Evolutionary conservation across 2,888 invertebrate genomes (phyloP).

Genomic region (Neoitamus cyanurus): DNA sequence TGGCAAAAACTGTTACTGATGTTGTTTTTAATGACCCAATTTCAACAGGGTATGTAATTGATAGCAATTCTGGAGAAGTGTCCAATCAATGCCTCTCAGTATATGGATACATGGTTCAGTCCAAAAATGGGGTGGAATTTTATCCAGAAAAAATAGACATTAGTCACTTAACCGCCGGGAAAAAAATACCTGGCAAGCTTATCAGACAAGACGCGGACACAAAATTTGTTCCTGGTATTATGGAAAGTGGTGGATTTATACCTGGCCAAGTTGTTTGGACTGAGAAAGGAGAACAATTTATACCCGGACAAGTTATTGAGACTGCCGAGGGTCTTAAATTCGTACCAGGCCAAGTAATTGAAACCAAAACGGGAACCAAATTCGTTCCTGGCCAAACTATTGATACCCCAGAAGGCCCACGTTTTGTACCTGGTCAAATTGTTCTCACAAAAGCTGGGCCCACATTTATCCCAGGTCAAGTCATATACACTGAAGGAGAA

Average conservation of each 20-base stretch:
- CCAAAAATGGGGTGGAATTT: slow-evolving; percentile 74
- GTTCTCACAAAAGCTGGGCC: slow-evolving; percentile 80
- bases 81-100: slow-evolving; percentile 70
- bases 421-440: slow-evolving; percentile 83
- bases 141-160: slow-evolving; percentile 66
- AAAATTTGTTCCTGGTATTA: slow-evolving; percentile 76
- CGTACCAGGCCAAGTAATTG: slow-evolving; percentile 81
- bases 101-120: slow-evolving; percentile 77
- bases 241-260: slow-evolving; percentile 75
- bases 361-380: slow-evolving; percentile 75
- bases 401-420: slow-evolving; percentile 76
- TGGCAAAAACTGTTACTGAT: slow-evolving; percentile 40
- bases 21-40: slow-evolving; percentile 68
- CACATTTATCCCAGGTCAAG: slow-evolving; percentile 82
- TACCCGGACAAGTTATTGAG: slow-evolving; percentile 79
- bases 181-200: slow-evolving; percentile 74
- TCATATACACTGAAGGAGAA: slow-evolving; percentile 70
- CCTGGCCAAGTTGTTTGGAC: slow-evolving; percentile 78
- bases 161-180: slow-evolving; percentile 70
- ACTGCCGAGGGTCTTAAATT: slow-evolving; percentile 77
- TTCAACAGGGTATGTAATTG: slow-evolving; percentile 71
- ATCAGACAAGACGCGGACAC: slow-evolving; percentile 72
- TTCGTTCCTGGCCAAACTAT: slow-evolving; percentile 82
- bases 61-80: slow-evolving; percentile 69
- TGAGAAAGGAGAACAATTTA: slow-evolving; percentile 77